Evolutionary conservation across 1,140 invertebrate genomes (phyloP).

Genomic region (Apolygus lucorum): DNA sequence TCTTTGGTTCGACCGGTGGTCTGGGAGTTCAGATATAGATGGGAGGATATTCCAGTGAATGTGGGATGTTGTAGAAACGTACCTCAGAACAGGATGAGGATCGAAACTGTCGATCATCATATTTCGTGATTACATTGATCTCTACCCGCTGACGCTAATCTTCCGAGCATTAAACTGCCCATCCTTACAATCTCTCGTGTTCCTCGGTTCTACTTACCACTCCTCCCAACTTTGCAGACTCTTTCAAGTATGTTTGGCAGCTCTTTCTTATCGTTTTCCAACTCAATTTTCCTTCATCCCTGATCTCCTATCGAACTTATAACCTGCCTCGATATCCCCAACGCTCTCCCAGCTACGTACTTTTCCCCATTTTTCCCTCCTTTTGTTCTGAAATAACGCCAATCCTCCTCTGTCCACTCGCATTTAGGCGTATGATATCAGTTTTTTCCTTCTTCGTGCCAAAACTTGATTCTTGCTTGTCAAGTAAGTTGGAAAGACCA

Average conservation of each 20-base stretch:
- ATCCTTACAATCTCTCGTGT: not conserved
- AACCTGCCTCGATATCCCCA: not conserved
- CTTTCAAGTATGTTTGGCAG: not conserved
- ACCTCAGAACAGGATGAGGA: too few relatives aligned
- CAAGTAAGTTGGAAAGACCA: slow-evolving; percentile 10
- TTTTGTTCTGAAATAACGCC: not conserved
- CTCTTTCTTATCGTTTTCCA: not conserved
- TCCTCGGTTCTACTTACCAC: not conserved
- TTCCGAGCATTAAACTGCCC: too few relatives aligned
- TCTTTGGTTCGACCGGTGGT: too few relatives aligned
- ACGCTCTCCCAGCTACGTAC: not conserved
- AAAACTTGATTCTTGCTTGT: slow-evolving; percentile 1
- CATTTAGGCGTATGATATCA: not conserved
- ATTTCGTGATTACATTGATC: too few relatives aligned
- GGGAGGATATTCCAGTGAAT: too few relatives aligned
- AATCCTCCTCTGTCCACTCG: not conserved
- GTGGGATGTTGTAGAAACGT: too few relatives aligned
- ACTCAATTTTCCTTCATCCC: not conserved
- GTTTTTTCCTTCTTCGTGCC: not conserved
- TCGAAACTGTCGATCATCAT: too few relatives aligned
- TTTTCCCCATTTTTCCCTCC: not conserved
- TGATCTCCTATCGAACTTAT: not conserved
- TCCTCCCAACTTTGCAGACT: not conserved
- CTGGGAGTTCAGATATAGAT: too few relatives aligned
- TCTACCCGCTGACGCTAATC: too few relatives aligned